Evolutionary conservation across 2,113 vertebrate genomes (phyloP).

Genomic region (Etheostoma spectabile): DNA sequence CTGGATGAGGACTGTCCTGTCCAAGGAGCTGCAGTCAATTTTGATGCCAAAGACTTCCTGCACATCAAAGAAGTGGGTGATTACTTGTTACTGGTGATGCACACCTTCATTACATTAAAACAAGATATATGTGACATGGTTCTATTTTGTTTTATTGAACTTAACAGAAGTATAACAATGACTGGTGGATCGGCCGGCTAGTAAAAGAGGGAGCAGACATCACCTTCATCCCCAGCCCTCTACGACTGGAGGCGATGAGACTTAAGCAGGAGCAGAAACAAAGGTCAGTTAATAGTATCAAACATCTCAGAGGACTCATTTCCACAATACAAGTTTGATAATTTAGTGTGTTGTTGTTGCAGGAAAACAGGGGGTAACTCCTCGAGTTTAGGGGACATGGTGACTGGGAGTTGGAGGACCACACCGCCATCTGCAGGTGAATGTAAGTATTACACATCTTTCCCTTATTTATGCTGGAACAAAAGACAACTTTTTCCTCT

Average conservation of each 20-base stretch:
- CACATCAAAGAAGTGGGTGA: constrained; percentile 96
- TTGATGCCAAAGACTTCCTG: constrained; percentile 99
- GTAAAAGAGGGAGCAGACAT: constrained; percentile 96
- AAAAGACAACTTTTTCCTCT: constrained; percentile 9
- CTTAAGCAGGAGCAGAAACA: constrained; percentile 97
- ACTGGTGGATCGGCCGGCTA: constrained; percentile 97
- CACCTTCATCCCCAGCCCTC: constrained; percentile 95
- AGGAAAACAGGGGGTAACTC: constrained; percentile 92
- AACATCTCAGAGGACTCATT: background rate
- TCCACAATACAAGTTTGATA: background rate
- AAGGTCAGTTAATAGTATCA: constrained; percentile 80
- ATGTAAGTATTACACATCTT: constrained; percentile 75
- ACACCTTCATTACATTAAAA: background rate
- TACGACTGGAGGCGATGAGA: constrained; percentile 94
- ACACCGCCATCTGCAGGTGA: constrained; percentile 92
- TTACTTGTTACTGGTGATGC: background rate
- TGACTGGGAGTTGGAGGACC: constrained; percentile 91
- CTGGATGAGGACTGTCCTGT: constrained; percentile 96
- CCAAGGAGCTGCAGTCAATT: constrained; percentile 96
- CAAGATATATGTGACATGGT: background rate
- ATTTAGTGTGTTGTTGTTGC: constrained; percentile 40
- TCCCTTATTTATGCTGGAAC: background rate
- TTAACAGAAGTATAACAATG: constrained; percentile 94
- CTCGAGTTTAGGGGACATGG: constrained; percentile 91
- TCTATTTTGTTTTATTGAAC: constrained; percentile 30